Evolutionary conservation across 2,888 invertebrate species (phyloP).

Genomic region (Ichneumoninae sp.): DNA sequence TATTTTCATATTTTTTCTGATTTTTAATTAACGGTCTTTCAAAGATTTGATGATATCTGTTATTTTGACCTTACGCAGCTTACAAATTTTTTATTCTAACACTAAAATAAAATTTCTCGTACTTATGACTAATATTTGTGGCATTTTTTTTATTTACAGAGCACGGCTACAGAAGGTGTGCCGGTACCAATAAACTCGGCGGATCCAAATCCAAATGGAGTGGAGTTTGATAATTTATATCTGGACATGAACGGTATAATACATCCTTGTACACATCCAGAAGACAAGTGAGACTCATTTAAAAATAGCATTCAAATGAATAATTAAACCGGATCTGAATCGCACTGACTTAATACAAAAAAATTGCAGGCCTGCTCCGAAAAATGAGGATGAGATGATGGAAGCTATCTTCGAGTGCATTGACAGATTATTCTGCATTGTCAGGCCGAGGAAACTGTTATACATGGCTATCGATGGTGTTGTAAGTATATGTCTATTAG

Average conservation of each 20-base stretch:
- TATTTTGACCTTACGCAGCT: too few species aligned
- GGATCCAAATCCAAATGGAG: constrained; percentile 96
- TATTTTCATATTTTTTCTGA: too few species aligned
- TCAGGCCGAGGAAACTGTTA: constrained; percentile 95
- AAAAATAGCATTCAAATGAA: background rate
- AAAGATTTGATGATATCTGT: too few species aligned
- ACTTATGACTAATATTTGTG: constrained; percentile 88
- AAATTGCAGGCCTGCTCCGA: constrained; percentile 91
- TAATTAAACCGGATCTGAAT: background rate
- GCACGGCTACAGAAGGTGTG: constrained; percentile 87
- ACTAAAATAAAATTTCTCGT: constrained; percentile 37
- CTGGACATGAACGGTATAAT: constrained; percentile 99
- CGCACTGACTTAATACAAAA: background rate
- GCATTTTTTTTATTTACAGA: constrained; percentile 17
- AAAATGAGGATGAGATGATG: constrained; percentile 99
- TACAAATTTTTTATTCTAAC: background rate
- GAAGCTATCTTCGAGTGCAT: constrained; percentile 99
- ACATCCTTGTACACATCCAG: constrained; percentile 99
- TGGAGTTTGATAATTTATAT: constrained; percentile 99
- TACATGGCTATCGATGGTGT: constrained; percentile 99
- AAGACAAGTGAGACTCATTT: constrained; percentile 89
- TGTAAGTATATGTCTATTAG: constrained; percentile 85
- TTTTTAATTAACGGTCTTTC: too few species aligned
- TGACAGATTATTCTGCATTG: constrained; percentile 96
- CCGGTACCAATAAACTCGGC: constrained; percentile 92